Evolutionary conservation across 2,888 invertebrate species (phyloP).

Genomic region (Carterocephalus palaemon): DNA sequence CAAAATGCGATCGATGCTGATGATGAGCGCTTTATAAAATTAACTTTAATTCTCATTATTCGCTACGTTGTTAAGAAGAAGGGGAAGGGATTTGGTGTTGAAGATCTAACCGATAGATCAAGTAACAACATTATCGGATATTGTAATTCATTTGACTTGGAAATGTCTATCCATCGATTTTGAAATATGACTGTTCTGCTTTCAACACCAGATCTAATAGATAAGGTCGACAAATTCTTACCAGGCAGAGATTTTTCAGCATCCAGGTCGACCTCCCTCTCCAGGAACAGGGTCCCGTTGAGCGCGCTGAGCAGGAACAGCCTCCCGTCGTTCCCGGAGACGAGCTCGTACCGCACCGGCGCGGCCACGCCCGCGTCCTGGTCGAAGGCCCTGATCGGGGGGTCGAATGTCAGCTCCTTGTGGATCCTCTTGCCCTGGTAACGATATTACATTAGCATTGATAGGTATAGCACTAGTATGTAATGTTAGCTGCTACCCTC

Average conservation of each 20-base stretch:
- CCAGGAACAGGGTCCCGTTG: constrained; percentile 87
- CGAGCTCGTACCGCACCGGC: constrained; percentile 86
- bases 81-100: too few relatives aligned
- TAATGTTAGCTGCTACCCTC: background rate
- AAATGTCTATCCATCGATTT: too few relatives aligned
- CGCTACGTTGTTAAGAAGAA: too few relatives aligned
- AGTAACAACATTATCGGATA: too few relatives aligned
- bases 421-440: constrained; percentile 85
- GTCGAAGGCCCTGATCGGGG: constrained; percentile 87
- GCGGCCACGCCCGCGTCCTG: constrained; percentile 88
- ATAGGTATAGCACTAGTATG: constrained; percentile 4
- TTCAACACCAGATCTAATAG: too few relatives aligned
- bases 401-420: constrained; percentile 83
- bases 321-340: constrained; percentile 88
- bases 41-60: too few relatives aligned
- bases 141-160: too few relatives aligned
- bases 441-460: background rate
- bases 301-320: constrained; percentile 85
- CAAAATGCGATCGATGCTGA: too few relatives aligned
- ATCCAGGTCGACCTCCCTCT: constrained; percentile 90
- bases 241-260: constrained; percentile 83
- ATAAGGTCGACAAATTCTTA: constrained; percentile 29
- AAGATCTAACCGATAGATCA: too few relatives aligned
- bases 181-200: too few relatives aligned
- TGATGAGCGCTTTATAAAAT: too few relatives aligned